Base-by-base conservation (phyloP, 2,888 invertebrate genomes). In the Biston betularia region DNA sequence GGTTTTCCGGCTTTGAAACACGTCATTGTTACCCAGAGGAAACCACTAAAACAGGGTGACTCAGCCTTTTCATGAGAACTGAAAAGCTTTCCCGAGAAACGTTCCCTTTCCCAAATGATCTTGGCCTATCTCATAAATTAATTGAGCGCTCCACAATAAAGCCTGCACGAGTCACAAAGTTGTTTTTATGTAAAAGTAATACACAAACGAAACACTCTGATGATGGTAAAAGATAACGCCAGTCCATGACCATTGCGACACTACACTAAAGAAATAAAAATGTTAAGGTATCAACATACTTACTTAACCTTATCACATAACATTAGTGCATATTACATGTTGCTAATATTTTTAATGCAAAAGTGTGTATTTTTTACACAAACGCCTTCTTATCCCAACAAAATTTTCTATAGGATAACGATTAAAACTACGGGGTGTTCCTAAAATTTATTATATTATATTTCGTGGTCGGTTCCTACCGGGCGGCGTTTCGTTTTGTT, bases 1-100 rank as follows among this genome's bases (percentile, higher is more conserved):
- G 70, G 57, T 69, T 75, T 68, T 63, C 71, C 69, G 55, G 34
- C 40, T 5, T 34, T 35, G 57, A 49, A 53, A 73, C 64, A 68
- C 70, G 74, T 73, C 71, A 74, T 70, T 59, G 12, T 63, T 50
- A 53, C 46, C 14, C 42, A 15, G 46, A 71, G 63, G 49, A 73
- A 66, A 70, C 64, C 60, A 66, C 59, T 64, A 63, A 44, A 69
- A 53, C 44, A 6, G 44, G 44, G 55, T 73, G 71, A 71, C 55
- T 71, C 71, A 74, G 58, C 38, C 59, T 11, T 66, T 73, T 63
- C 62, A 61, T 57, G 48, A 62, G 55, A 70, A 35, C 34, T 34
- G 58, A n/a, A 64, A 56, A 42, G 14, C 54, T 59, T 56, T 69
- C 70, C 56, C 12, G 11, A 9, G 63, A 70, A 70, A 59, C 44